Evolutionary conservation across 2,797 vertebrate genomes (phyloP), one percentile per base, ranked within the genome.

Genomic region (Staurois parvus): DNA sequence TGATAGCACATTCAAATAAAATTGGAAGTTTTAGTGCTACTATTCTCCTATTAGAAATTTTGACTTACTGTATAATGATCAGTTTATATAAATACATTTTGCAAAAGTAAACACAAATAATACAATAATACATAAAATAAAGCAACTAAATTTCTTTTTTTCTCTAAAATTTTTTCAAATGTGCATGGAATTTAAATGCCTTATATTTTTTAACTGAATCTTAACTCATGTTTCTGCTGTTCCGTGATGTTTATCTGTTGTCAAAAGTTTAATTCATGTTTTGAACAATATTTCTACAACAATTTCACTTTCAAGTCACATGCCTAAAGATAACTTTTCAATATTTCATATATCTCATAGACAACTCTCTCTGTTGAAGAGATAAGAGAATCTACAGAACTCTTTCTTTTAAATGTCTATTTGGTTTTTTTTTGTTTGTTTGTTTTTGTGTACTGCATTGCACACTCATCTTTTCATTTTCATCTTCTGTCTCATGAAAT

Each of bases 401-500:
- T 68, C 15, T 45, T 78, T 13, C 62, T 28, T 84, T 72, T n/a
- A 77, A 72, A 73, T 79, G 34, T 42, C 12, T 78, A 77, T 79
- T 79, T 17, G 26, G 67, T 73, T 72, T 26, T 79, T 64, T 66
- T 78, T 59, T 56, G 2, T 19, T 56, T 56, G 48, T 56, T 56
- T 56, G n/a, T 2, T 24, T 78, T 72, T 79, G 56, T 77, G 59
- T 84, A 84, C 21, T 70, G 26, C 37, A 34, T 77, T 79, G 26
- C 34, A 48, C 56, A 84, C 24, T 66, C 70, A n/a, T 78, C 67
- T 84, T 76, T 59, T 32, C n/a, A 21, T 84, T 84, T 70, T 77
- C 37, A 74, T 79, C 76, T 85, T 85, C 28, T 79, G 68, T 74
- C 76, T 79, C 56, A 66, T 73, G 83, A 79, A 85, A 85, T 79